phyloP scores from a whole-genome alignment of 2,113 vertebrate species.

The Nerophis lumbriciformis region DNA sequence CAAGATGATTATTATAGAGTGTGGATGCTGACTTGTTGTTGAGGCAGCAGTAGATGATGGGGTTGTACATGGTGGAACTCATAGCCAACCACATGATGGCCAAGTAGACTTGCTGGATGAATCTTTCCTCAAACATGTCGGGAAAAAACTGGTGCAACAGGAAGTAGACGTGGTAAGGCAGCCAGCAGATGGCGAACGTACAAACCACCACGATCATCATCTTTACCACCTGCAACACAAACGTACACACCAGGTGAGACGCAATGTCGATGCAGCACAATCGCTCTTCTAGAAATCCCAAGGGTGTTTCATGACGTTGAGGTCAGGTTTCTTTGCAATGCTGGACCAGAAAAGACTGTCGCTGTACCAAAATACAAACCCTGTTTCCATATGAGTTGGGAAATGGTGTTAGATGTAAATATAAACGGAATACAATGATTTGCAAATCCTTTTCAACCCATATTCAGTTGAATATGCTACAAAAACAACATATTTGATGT shows the following conservation, averaged over 20 bases:
- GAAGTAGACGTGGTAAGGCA: slow-evolving; percentile 94
- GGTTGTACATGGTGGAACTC: slow-evolving; percentile 99
- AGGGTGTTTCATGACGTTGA: background rate
- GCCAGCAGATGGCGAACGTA: slow-evolving; percentile 93
- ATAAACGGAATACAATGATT: too few relatives aligned
- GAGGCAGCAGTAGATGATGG: slow-evolving; percentile 98
- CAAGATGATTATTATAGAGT: too few relatives aligned
- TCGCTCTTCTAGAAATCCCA: background rate
- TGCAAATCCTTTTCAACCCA: too few relatives aligned
- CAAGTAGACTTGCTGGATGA: slow-evolving; percentile 93
- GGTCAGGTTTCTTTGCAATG: too few relatives aligned
- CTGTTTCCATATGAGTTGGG: too few relatives aligned
- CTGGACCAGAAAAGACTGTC: too few relatives aligned
- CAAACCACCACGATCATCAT: slow-evolving; percentile 98
- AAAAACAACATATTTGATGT: too few relatives aligned
- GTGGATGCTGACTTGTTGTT: slow-evolving; percentile 81
- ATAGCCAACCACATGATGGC: slow-evolving; percentile 95
- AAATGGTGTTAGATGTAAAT: too few relatives aligned
- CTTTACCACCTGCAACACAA: slow-evolving; percentile 85
- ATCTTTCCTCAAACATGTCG: slow-evolving; percentile 72
- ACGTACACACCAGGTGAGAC: background rate
- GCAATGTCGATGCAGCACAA: too few relatives aligned
- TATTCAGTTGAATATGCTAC: too few relatives aligned
- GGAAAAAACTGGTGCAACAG: slow-evolving; percentile 82
- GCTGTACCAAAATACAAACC: too few relatives aligned